These are phyloP conservation scores for Frankliniella fusca DNA, from an alignment of 2,888 invertebrate species.

Conservation along the genomic window DNA sequence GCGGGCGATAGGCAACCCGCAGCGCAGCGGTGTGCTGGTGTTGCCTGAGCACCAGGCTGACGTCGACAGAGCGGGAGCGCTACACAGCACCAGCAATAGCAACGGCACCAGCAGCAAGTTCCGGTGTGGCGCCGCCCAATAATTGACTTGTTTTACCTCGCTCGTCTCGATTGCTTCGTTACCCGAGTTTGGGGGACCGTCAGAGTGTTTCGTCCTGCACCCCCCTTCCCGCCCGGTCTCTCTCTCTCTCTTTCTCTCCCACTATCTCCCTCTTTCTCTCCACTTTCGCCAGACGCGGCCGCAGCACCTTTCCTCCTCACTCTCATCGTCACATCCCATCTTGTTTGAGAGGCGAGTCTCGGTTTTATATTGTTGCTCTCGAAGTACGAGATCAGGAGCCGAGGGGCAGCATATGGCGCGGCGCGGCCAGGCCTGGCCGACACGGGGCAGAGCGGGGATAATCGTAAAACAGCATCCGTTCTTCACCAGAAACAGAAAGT, in stretches of 20 bases:
- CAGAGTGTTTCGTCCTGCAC: not conserved
- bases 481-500: conserved; percentile 8
- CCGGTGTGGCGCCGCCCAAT: too few species aligned
- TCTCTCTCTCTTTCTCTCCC: not conserved
- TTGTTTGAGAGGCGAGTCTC: not conserved
- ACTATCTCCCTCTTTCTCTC: not conserved
- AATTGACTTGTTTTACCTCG: too few species aligned
- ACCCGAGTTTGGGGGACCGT: not conserved
- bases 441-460: too few species aligned
- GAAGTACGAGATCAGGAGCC: not conserved
- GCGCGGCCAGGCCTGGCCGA: too few species aligned
- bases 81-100: too few species aligned
- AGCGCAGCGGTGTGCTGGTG: too few species aligned
- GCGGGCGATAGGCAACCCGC: too few species aligned
- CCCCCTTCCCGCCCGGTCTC: not conserved
- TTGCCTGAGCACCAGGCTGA: too few species aligned
- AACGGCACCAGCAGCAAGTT: too few species aligned
- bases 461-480: too few species aligned
- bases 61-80: too few species aligned
- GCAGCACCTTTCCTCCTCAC: not conserved
- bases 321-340: not conserved
- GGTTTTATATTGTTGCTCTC: conserved; percentile 20
- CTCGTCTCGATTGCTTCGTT: not conserved
- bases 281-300: not conserved
- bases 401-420: not conserved